A percentile compares a stretch with the other conserved stretches of the same genome.
Evolutionary conservation across 2,113 vertebrate genomes (phyloP).

Genomic region (Gymnorhina tibicen): DNA sequence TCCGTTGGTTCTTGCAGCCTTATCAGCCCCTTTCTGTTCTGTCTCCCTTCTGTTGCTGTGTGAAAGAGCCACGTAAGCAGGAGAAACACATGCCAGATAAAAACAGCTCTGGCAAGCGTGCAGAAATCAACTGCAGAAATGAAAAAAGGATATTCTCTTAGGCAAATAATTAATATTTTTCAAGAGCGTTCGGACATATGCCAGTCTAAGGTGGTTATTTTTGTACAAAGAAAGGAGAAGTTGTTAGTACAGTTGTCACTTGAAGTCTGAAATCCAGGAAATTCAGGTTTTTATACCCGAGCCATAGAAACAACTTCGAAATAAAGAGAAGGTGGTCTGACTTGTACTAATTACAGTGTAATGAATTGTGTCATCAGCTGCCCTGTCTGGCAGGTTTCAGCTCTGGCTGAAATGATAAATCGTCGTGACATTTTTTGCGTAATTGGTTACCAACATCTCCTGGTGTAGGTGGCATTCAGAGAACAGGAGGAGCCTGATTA

Average conservation of each 20-base stretch:
- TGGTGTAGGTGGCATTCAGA: not conserved
- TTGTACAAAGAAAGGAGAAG: not conserved
- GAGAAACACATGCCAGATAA: not conserved
- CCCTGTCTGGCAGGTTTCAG: not conserved
- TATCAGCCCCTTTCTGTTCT: not conserved
- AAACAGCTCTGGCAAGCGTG: not conserved
- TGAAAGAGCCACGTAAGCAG: not conserved
- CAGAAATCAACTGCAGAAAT: not conserved
- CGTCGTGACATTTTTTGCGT: not conserved
- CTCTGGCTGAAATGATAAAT: not conserved
- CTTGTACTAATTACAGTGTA: not conserved
- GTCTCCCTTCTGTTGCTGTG: slow-evolving; percentile 8
- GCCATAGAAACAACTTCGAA: not conserved
- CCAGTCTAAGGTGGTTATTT: not conserved
- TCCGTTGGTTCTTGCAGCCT: not conserved
- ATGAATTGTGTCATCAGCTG: not conserved
- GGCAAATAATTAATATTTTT: not conserved
- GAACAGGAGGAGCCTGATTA: not conserved
- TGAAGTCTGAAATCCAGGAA: not conserved
- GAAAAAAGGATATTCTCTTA: not conserved
- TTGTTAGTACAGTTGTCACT: not conserved
- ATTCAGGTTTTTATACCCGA: not conserved
- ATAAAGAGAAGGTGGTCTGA: not conserved
- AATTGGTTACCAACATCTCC: not conserved
- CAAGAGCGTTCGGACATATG: not conserved